These are phyloP conservation scores for Venturia canescens DNA, from an alignment of 1,140 invertebrate species.

Conservation along the genomic window DNA sequence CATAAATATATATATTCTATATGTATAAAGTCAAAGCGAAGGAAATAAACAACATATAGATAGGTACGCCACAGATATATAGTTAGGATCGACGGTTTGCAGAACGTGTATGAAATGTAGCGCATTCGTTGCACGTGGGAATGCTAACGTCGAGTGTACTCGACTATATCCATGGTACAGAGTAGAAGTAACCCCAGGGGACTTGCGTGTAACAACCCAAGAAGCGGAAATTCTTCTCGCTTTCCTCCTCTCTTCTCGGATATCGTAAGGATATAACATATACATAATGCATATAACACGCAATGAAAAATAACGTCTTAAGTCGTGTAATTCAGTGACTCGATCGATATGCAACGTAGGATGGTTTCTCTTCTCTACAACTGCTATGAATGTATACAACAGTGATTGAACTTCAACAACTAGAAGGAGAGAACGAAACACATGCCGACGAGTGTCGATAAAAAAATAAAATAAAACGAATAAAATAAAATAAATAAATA, in stretches of 20 bases:
- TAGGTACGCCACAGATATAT: too few species aligned
- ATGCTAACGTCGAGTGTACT: constrained; percentile 34
- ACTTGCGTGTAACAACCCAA: constrained; percentile 43
- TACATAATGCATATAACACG: constrained; percentile 31
- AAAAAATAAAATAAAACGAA: background rate
- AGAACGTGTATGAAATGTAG: constrained; percentile 27
- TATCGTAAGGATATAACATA: constrained; percentile 25
- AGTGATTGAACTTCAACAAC: too few species aligned
- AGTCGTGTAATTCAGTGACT: background rate
- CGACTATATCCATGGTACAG: background rate
- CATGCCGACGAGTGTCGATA: too few species aligned
- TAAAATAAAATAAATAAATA: background rate
- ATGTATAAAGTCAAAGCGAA: too few species aligned
- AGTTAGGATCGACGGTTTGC: background rate
- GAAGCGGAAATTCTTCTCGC: constrained; percentile 43
- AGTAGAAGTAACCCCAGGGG: constrained; percentile 34
- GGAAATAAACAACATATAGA: too few species aligned
- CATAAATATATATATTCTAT: too few species aligned
- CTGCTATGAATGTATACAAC: background rate
- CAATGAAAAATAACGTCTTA: constrained; percentile 35
- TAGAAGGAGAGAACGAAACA: background rate
- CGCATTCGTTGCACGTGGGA: constrained; percentile 36
- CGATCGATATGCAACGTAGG: background rate
- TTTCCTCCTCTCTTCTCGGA: constrained; percentile 14
- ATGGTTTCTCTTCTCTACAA: too few species aligned